Evolutionary conservation across 2,797 vertebrate genomes (phyloP).

Genomic region (Caiman crocodilus): DNA sequence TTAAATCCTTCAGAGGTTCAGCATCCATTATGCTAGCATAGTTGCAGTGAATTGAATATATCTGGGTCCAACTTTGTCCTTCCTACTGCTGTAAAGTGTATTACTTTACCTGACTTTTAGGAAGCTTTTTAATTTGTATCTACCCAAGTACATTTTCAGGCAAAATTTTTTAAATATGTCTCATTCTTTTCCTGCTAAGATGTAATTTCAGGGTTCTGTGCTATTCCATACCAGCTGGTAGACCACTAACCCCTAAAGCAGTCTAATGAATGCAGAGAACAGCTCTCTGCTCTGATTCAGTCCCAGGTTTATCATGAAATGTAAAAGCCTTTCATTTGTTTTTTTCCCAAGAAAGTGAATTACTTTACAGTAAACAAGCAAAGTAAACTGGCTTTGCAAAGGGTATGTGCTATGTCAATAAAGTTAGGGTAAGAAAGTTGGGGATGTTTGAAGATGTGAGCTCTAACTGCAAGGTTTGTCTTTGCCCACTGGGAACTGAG

Average conservation of each 20-base stretch:
- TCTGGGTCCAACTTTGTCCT: too few species aligned
- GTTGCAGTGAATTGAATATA: too few species aligned
- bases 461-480: not conserved
- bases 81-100: not conserved
- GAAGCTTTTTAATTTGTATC: not conserved
- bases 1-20: not conserved
- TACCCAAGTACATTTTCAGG: not conserved
- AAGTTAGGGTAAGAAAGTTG: slow-evolving; percentile 22
- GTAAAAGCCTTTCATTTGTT: slow-evolving; percentile 60
- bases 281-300: slow-evolving; percentile 46
- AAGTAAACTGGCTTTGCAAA: slow-evolving; percentile 33
- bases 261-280: slow-evolving; percentile 63
- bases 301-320: slow-evolving; percentile 55
- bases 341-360: slow-evolving; percentile 52
- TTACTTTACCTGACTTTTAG: not conserved
- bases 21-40: not conserved
- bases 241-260: slow-evolving; percentile 30
- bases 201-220: not conserved
- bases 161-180: not conserved
- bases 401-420: slow-evolving; percentile 30
- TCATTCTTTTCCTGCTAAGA: not conserved
- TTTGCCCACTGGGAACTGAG: not conserved
- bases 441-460: not conserved
- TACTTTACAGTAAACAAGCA: slow-evolving; percentile 62
- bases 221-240: slow-evolving; percentile 27